Evolutionary conservation across 2,113 vertebrate genomes (phyloP), one percentile per base, ranked within the genome.

Genomic region (Myotis yumanensis): DNA sequence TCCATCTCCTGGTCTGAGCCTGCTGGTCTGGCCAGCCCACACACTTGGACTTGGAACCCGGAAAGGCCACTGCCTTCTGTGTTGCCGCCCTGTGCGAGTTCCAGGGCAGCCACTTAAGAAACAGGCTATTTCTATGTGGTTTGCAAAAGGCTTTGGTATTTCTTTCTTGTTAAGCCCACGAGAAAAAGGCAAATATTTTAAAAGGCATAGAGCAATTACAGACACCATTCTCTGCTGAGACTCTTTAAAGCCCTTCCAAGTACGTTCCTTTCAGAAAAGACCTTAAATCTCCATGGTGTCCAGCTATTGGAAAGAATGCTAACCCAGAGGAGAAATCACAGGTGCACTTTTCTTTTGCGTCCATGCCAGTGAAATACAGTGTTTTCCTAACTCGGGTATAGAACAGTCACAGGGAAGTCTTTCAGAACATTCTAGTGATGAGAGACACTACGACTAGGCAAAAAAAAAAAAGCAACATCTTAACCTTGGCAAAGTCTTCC

Each of bases 141-240:
- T 72, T 46, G 7, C n/a, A 37, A 68, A 90, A 95, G 30, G 23
- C 66, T 91, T 96, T 82, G 81, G 64, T n/a, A 3, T 1, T 68
- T 83, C 66, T 64, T n/a, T 11, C 64, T 75, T 54, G 40, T 51
- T 86, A 90, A 95, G 68, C 43, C 28, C 89, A 83, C 3, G 59
- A 94, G 93, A 17, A 35, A 37, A 84, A 59, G 52, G 84, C 62
- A 73, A 62, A 9, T 3, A 46, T 85, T 89, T 93, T 95, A 90
- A 92, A 73, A 81, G 92, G 86, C 66, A 69, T n/a, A 69, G 69
- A 59, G 80, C 0, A 5, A 96, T 95, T 71, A 91, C 92, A 97
- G 91, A 94, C 12, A 68, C 1, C 37, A 76, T 89, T 95, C 77
- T 83, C 54, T 69, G 43, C 69, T 83, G 64, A 77, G 18, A 73